Percentiles rank a stretch among this genome's conserved stretches.
phyloP scores from a whole-genome alignment of 2,888 invertebrate genomes.

The Lasioglossum pauxillum region DNA sequence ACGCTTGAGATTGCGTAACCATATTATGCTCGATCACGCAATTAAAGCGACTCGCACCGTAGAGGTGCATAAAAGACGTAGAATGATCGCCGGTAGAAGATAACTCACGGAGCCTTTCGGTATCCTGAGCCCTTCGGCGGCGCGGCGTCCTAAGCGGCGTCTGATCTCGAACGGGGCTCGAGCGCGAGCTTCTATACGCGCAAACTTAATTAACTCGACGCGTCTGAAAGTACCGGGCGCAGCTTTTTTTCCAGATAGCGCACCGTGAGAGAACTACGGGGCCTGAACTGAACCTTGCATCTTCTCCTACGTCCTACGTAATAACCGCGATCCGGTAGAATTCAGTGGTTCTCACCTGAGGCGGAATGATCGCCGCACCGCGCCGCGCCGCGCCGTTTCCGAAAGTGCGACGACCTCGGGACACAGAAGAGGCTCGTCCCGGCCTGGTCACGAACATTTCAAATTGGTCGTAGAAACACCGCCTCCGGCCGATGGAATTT shows the following conservation, averaged over 20 bases:
- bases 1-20: neutral
- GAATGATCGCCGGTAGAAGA: conserved; percentile 35
- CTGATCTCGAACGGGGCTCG: conserved; percentile 30
- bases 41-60: conserved; percentile 20
- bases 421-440: conserved; percentile 26
- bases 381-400: conserved; percentile 36
- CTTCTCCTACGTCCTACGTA: conserved; percentile 50
- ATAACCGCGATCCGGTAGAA: conserved; percentile 57
- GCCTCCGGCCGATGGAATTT: conserved; percentile 35
- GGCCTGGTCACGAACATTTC: conserved; percentile 57
- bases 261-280: conserved; percentile 61
- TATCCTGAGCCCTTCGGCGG: conserved; percentile 28
- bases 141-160: conserved; percentile 16
- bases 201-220: conserved; percentile 66
- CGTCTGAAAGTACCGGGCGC: conserved; percentile 52
- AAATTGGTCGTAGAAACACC: conserved; percentile 57
- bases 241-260: conserved; percentile 17
- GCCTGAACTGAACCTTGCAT: conserved; percentile 30
- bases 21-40: conserved; percentile 8
- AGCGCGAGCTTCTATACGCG: conserved; percentile 14
- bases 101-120: conserved; percentile 46
- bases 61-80: conserved; percentile 6
- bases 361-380: neutral
- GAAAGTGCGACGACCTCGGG: conserved; percentile 64
- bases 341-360: conserved; percentile 63